These are phyloP conservation scores for Lates japonicus DNA, from an alignment of 2,797 vertebrate genomes.

Conservation along the genomic window DNA sequence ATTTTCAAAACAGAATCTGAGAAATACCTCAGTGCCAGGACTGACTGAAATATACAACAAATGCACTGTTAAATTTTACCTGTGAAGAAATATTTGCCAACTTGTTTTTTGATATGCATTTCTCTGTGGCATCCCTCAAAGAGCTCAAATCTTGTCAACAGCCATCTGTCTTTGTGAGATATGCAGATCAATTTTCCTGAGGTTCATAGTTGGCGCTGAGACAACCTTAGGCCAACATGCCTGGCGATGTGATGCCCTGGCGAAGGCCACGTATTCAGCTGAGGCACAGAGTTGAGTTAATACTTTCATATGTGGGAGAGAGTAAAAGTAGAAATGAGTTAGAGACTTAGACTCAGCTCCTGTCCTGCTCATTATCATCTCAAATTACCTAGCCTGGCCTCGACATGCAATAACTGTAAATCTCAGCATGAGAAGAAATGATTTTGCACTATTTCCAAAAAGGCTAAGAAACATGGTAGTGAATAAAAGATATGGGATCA, in stretches of 20 bases:
- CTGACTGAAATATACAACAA: conserved; percentile 31
- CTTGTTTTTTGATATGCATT: conserved; percentile 61
- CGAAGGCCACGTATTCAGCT: conserved; percentile 57
- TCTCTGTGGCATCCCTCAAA: conserved; percentile 36
- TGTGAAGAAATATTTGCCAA: conserved; percentile 50
- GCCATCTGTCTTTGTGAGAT: conserved; percentile 56
- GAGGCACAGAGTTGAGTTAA: conserved; percentile 70
- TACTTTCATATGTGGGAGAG: conserved; percentile 63
- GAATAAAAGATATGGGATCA: conserved; percentile 73
- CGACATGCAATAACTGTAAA: conserved; percentile 82
- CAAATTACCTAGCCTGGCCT: conserved; percentile 73
- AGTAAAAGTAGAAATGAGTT: conserved; percentile 76
- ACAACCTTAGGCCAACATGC: conserved; percentile 70
- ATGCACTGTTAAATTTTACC: conserved; percentile 43
- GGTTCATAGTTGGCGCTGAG: conserved; percentile 35
- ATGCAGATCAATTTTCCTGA: conserved; percentile 44
- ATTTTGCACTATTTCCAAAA: conserved; percentile 82
- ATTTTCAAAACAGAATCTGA: conserved; percentile 33
- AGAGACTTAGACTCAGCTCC: conserved; percentile 74
- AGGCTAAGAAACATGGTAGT: conserved; percentile 60
- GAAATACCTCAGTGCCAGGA: conserved; percentile 22
- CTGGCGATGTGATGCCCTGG: conserved; percentile 35
- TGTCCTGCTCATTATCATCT: conserved; percentile 76
- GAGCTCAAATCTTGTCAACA: conserved; percentile 49
- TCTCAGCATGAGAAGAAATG: conserved; percentile 77